These are phyloP conservation scores for Crotalus viridis DNA, from an alignment of 2,113 vertebrate species.

Conservation along the genomic window DNA sequence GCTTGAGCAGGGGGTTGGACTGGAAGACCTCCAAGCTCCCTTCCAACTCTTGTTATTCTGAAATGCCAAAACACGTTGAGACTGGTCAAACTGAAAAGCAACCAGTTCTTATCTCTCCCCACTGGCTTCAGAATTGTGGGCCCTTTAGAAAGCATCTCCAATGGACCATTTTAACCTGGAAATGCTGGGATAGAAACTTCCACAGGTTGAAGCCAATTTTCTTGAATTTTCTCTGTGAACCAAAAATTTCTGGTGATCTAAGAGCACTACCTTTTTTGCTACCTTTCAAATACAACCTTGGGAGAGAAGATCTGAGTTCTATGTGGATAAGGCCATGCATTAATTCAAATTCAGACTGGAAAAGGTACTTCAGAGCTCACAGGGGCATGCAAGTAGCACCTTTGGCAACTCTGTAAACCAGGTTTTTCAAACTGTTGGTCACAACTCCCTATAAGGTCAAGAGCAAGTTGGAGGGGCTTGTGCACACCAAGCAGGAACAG, in stretches of 20 bases:
- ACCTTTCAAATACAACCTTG: not conserved
- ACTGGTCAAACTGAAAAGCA: not conserved
- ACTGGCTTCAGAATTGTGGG: not conserved
- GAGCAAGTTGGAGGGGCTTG: not conserved
- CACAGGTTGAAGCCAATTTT: not conserved
- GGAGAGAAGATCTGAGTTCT: not conserved
- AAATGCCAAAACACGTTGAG: not conserved
- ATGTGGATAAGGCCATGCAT: not conserved
- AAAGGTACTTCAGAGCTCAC: not conserved
- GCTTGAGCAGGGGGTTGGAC: not conserved
- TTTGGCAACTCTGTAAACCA: not conserved
- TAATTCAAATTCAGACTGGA: not conserved
- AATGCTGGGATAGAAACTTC: not conserved
- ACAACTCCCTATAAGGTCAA: not conserved
- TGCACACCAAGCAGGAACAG: not conserved
- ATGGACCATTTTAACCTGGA: not conserved
- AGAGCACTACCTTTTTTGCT: not conserved
- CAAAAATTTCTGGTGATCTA: not conserved
- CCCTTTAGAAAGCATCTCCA: not conserved
- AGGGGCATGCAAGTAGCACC: not conserved
- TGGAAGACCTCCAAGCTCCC: not conserved
- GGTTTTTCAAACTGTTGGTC: not conserved
- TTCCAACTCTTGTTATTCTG: not conserved
- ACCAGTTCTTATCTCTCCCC: not conserved
- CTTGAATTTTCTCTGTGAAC: not conserved